Evolutionary conservation across 1,140 invertebrate genomes (phyloP), one percentile per base, ranked within the genome.

Genomic region (Geopemphigus sp.): DNA sequence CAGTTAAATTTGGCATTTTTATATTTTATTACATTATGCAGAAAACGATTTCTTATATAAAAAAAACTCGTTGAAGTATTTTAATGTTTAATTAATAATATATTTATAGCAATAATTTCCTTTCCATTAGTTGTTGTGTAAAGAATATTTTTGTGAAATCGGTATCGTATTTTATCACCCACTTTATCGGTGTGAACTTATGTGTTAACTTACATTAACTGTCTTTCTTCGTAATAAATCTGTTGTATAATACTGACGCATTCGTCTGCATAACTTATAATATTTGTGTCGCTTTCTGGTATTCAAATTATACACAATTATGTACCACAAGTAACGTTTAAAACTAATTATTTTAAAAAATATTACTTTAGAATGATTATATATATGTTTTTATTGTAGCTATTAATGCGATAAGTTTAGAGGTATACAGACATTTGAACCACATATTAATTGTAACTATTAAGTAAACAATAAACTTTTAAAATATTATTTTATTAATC

Each of bases 401-500:
- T 54, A 54, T 12, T 53, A 72, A 53, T 72, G 47, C 53, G 17
- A 54, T 68, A 50, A 50, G 12, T 50, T 54, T 54, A 72, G 24
- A 54, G 11, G 10, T 72, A 72, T 72, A 72, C 11, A 50, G 14
- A 17, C 45, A 70, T 45, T 54, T 5, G 22, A 54, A 54, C 19
- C 50, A 72, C 0, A n/a, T 54, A 53, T 72, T 12, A 29, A 50
- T n/a, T 53, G 47, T 72, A 72, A 72, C 29, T n/a, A 72, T 54
- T 29, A 54, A 72, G 47, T 54, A 70, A 70, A 39, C 47, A 72
- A 72, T 72, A 72, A 72, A 72, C n/a, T 19, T 54, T 54, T 29
- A 11, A 72, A 72, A 72, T 72, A 72, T 72, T 72, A 72, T 72
- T 72, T 72, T 72, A 72, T 72, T 72, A 72, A 54, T 53, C 29